Conservation (phyloP, 2,113 vertebrate genomes). For the Ammodytes dubius region DNA sequence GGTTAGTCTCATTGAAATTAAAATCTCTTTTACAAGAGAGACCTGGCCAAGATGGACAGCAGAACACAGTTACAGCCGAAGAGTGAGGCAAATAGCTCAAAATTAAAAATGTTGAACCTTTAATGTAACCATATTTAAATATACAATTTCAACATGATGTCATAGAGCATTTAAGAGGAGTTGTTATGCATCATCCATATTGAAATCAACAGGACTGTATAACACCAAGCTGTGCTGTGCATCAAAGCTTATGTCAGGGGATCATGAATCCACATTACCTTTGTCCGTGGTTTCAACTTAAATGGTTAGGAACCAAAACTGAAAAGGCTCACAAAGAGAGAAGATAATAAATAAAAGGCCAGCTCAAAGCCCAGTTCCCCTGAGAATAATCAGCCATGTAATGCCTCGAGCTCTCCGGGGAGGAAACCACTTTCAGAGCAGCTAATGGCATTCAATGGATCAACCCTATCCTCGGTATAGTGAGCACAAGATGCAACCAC, state of each 20-base stretch:
- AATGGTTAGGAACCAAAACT: slow-evolving; percentile 16
- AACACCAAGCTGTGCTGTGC: background rate
- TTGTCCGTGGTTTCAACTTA: slow-evolving; percentile 9
- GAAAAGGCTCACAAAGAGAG: background rate
- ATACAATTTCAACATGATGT: background rate
- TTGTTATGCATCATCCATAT: background rate
- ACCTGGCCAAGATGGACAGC: too few species aligned
- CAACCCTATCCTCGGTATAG: slow-evolving; percentile 44
- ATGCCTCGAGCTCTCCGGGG: slow-evolving; percentile 43
- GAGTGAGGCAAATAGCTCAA: too few species aligned
- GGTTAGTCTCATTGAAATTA: too few species aligned
- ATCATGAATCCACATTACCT: background rate
- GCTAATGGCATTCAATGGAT: slow-evolving; percentile 53
- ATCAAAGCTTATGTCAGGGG: background rate
- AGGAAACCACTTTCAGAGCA: slow-evolving; percentile 34
- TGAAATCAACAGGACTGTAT: background rate
- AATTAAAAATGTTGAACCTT: too few species aligned
- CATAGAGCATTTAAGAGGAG: background rate
- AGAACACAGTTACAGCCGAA: too few species aligned
- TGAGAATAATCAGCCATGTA: slow-evolving; percentile 54
- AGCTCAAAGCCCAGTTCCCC: slow-evolving; percentile 41
- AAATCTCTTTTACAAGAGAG: too few species aligned
- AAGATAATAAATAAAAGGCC: slow-evolving; percentile 26
- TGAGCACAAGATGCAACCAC: background rate
- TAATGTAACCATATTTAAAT: background rate